Conservation (phyloP, 2,797 vertebrate genomes). For the Falco naumanni region DNA sequence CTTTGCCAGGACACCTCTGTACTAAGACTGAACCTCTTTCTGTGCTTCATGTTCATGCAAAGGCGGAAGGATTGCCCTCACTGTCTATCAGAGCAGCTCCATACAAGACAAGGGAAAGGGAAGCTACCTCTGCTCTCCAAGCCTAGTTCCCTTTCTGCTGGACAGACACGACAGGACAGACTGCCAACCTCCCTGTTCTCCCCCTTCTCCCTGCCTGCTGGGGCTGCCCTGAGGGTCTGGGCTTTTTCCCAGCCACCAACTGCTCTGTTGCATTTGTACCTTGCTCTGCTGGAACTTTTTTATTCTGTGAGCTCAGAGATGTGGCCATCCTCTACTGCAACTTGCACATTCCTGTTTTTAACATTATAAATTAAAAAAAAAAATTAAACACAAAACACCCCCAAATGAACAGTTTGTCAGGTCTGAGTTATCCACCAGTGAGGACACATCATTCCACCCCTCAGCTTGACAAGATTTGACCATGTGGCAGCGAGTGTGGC, state of each 20-base stretch:
- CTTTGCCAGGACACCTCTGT: neutral
- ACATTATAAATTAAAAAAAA: neutral
- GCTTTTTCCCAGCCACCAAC: neutral
- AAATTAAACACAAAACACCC: neutral
- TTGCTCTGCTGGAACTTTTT: neutral
- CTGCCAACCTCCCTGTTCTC: neutral
- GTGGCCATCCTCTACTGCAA: fast-evolving
- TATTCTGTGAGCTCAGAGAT: neutral
- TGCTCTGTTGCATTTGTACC: neutral
- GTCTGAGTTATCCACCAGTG: neutral
- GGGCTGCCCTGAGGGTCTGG: neutral
- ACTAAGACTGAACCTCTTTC: neutral
- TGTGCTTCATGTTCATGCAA: fast-evolving
- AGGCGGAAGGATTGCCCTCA: neutral
- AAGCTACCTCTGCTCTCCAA: neutral
- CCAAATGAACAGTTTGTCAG: neutral
- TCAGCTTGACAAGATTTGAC: neutral
- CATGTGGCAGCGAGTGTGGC: neutral
- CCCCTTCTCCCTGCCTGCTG: neutral
- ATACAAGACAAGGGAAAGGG: neutral
- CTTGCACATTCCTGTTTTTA: neutral
- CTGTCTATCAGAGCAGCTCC: neutral
- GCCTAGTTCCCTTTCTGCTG: neutral
- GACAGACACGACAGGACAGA: neutral
- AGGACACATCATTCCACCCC: neutral